Evolutionary conservation across 2,888 invertebrate species (phyloP).

Genomic region (Allolobophora icterica): DNA sequence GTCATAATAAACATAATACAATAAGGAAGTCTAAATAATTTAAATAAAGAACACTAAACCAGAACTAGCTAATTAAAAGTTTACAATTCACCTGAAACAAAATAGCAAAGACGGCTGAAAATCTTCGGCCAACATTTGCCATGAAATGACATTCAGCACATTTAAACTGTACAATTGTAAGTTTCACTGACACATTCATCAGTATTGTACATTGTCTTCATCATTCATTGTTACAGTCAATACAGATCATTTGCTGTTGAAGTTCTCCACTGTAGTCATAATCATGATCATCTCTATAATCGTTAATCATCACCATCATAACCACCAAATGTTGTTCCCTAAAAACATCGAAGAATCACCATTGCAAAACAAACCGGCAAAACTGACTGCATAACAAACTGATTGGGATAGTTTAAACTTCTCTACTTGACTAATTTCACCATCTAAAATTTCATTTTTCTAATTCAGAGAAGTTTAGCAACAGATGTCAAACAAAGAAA

Average conservation of each 20-base stretch:
- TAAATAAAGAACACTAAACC: conserved; percentile 17
- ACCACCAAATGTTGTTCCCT: background rate
- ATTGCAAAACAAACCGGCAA: background rate
- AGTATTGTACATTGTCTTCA: background rate
- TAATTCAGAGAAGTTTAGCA: background rate
- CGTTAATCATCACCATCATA: background rate
- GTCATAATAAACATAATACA: conserved; percentile 1
- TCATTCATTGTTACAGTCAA: background rate
- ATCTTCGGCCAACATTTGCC: background rate
- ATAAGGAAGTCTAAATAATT: conserved; percentile 17
- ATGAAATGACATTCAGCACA: background rate
- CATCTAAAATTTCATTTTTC: background rate
- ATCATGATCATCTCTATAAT: background rate
- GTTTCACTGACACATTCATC: background rate
- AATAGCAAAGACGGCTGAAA: background rate
- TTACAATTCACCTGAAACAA: background rate
- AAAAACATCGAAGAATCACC: background rate
- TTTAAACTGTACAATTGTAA: background rate
- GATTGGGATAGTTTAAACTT: background rate
- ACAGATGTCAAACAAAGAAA: background rate
- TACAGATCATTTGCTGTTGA: background rate
- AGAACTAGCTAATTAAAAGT: conserved; percentile 17
- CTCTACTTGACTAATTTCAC: background rate
- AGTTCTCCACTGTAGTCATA: background rate
- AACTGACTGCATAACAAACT: background rate